phyloP scores from a whole-genome alignment of 1,140 invertebrate genomes.

The Goniozus legneri region DNA sequence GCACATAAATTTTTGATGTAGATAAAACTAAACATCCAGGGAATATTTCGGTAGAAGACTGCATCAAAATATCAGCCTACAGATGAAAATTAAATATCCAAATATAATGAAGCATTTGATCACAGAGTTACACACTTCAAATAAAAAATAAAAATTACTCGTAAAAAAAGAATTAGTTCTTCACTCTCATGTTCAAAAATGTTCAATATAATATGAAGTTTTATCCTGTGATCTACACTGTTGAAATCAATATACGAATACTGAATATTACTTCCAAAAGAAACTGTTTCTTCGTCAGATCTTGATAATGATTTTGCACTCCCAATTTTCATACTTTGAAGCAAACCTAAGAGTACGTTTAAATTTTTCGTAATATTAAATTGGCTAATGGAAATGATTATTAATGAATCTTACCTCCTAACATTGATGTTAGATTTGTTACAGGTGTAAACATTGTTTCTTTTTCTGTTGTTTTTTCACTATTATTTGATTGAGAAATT shows the following conservation, averaged over 20 bases:
- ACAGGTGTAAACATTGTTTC: constrained; percentile 24
- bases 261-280: constrained; percentile 38
- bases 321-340: constrained; percentile 47
- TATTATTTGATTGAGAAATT: constrained; percentile 25
- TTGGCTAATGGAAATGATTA: not conserved
- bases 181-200: constrained; percentile 58
- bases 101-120: not conserved
- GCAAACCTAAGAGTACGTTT: constrained; percentile 32
- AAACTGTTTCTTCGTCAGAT: constrained; percentile 27
- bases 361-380: not conserved
- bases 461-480: constrained; percentile 28
- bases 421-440: constrained; percentile 41
- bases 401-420: constrained; percentile 32
- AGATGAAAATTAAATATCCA: not conserved
- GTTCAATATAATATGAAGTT: constrained; percentile 56
- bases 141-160: constrained; percentile 33
- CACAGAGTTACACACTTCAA: not conserved
- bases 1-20: constrained; percentile 55
- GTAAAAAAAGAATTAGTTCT: constrained; percentile 55
- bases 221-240: constrained; percentile 59
- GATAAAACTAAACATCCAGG: constrained; percentile 58
- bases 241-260: constrained; percentile 59
- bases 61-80: constrained; percentile 49
- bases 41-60: constrained; percentile 31
- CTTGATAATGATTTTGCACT: constrained; percentile 29